These are phyloP conservation scores for Turnix velox DNA, from an alignment of 2,113 vertebrate genomes.

Conservation along the genomic window DNA sequence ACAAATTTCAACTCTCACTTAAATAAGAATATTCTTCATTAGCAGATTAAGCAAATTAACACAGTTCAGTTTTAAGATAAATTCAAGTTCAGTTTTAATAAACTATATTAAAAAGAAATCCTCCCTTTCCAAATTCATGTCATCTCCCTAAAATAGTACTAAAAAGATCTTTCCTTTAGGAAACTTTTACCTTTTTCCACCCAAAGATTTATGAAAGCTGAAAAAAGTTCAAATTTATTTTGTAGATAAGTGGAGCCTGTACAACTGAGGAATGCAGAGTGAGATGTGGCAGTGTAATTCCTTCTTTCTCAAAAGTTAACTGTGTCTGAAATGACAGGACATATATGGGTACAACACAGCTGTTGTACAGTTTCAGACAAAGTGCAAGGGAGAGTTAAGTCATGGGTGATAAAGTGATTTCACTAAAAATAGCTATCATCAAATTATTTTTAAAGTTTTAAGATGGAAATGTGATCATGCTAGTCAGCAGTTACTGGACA, in stretches of 20 bases:
- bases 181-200: not conserved
- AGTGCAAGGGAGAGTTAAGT: constrained; percentile 1
- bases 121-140: not conserved
- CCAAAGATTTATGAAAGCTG: not conserved
- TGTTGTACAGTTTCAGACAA: not conserved
- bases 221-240: not conserved
- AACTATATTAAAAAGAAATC: not conserved
- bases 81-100: too few relatives aligned
- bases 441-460: constrained; percentile 47
- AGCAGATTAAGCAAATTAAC: not conserved
- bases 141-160: not conserved
- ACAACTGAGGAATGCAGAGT: not conserved
- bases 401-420: constrained; percentile 17
- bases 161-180: not conserved
- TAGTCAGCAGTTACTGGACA: not conserved
- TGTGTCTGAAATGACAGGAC: not conserved
- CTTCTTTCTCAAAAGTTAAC: not conserved
- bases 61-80: too few relatives aligned
- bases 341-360: not conserved
- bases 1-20: not conserved
- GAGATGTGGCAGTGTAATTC: not conserved
- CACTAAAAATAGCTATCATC: constrained; percentile 35
- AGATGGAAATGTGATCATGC: not conserved
- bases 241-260: not conserved
- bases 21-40: not conserved